A percentile compares a stretch with the other conserved stretches of the same genome.
Evolutionary conservation across 2,113 vertebrate genomes (phyloP).

Genomic region (Podarcis muralis): DNA sequence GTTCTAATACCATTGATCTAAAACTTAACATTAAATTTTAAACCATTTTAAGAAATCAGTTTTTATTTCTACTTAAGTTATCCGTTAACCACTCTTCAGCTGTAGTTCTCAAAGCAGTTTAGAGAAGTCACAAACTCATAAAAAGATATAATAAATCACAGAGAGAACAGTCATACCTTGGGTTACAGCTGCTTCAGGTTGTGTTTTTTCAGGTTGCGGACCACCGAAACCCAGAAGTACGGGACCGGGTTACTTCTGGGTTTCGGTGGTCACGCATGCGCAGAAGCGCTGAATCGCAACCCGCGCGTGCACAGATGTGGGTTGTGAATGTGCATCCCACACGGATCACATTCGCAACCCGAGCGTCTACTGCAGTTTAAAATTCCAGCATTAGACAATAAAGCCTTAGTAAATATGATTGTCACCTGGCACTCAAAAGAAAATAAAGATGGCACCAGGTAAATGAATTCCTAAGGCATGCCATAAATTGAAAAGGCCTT

Average conservation of each 20-base stretch:
- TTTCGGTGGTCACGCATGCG: no score
- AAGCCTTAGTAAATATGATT: neutral
- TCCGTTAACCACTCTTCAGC: neutral
- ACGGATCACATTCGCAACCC: no score
- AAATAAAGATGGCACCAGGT: neutral
- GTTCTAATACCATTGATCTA: neutral
- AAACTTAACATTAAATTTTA: neutral
- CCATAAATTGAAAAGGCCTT: neutral
- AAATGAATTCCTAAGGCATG: neutral
- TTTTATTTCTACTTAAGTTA: neutral
- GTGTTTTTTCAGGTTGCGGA: no score
- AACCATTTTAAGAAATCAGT: neutral
- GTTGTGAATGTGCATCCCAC: no score
- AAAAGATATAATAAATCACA: neutral
- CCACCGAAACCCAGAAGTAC: no score
- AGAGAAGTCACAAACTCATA: neutral
- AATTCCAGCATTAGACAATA: neutral
- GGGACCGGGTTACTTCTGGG: no score
- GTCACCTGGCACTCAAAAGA: neutral
- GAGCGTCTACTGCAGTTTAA: neutral
- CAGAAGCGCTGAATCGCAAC: no score
- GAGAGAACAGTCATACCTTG: neutral
- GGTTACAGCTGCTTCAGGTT: no score
- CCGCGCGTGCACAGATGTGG: no score
- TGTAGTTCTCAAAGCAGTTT: neutral